Base-by-base conservation (phyloP, 1,140 invertebrate species). In the Lasioglossum baleicum region DNA sequence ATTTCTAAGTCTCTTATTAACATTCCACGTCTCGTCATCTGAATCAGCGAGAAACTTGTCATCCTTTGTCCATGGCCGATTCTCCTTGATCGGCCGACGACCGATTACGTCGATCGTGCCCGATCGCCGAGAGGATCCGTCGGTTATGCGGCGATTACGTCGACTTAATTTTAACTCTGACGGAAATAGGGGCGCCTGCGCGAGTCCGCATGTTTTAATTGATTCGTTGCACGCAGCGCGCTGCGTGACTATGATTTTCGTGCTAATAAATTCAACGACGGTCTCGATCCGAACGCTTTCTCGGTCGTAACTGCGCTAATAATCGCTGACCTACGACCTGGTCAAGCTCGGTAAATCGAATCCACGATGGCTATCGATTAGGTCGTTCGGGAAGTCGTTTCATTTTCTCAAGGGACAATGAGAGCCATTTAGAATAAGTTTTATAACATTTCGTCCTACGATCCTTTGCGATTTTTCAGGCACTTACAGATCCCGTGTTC, bases 141-240 rank as follows among this genome's bases (percentile, higher is more conserved):
- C 75, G 74, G 75, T 83, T 83, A 76, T 63, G 86, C 80, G 81
- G 64, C 82, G 83, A 88, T 88, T 89, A 89, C 88, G 80, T 85
- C 75, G 81, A 79, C 85, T 85, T 88, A 90, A 90, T 91, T 90
- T 90, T 88, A 90, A 88, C 76, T 64, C 67, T 48, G 65, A 17
- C 66, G 72, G n/a, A 26, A 58, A 53, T 72, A 66, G 84, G 81
- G 81, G 84, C 87, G 77, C 70, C 66, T 60, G 60, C 72, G 77
- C 78, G 61, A 58, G 65, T 71, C 31, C 26, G 35, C 11, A 0
- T 17, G 44, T 71, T 76, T 51, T 82, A 79, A 72, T 61, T 48
- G 68, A 87, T 87, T 86, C 82, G 31, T 64, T 56, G 71, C 85
- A 83, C 75, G 75, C 63, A 48, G 44, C 44, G 73, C n/a, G n/a